Evolutionary conservation across 2,797 vertebrate genomes (phyloP).

Genomic region (Martes flavigula): DNA sequence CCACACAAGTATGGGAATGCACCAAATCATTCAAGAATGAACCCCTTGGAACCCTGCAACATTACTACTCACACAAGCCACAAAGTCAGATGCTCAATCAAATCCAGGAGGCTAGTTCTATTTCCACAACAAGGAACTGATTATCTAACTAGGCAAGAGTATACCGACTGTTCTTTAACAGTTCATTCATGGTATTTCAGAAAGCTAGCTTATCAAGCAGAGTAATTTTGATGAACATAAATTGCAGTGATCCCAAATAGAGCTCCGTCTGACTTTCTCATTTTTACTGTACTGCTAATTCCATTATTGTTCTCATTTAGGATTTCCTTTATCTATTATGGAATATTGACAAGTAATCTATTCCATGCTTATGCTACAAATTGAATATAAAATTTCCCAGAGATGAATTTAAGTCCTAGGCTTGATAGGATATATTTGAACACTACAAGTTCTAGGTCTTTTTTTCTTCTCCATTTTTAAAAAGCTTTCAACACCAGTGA

Average conservation of each 20-base stretch:
- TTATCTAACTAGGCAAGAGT: background rate
- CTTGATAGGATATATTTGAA: background rate
- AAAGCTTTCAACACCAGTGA: background rate
- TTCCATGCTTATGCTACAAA: background rate
- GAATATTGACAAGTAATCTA: slow-evolving; percentile 36
- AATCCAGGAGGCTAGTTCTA: background rate
- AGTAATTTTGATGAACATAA: slow-evolving; percentile 57
- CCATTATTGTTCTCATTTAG: slow-evolving; percentile 23
- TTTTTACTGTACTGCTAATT: slow-evolving; percentile 38
- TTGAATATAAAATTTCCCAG: slow-evolving; percentile 32
- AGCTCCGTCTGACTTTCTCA: background rate
- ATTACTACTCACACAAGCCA: background rate
- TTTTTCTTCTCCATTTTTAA: background rate
- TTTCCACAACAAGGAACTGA: background rate
- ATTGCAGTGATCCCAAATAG: slow-evolving; percentile 11
- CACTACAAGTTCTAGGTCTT: background rate
- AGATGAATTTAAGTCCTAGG: slow-evolving; percentile 14
- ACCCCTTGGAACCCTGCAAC: background rate
- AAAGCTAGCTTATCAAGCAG: background rate
- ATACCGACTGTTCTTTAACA: slow-evolving; percentile 17
- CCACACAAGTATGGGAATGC: background rate
- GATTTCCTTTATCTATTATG: background rate
- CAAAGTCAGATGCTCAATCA: background rate
- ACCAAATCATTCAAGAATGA: background rate
- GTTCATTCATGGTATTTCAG: slow-evolving; percentile 46